A percentile compares a stretch with the other conserved stretches of the same genome.
Evolutionary conservation across 2,113 vertebrate species (phyloP).

Genomic region (Ptilonorhynchus violaceus): DNA sequence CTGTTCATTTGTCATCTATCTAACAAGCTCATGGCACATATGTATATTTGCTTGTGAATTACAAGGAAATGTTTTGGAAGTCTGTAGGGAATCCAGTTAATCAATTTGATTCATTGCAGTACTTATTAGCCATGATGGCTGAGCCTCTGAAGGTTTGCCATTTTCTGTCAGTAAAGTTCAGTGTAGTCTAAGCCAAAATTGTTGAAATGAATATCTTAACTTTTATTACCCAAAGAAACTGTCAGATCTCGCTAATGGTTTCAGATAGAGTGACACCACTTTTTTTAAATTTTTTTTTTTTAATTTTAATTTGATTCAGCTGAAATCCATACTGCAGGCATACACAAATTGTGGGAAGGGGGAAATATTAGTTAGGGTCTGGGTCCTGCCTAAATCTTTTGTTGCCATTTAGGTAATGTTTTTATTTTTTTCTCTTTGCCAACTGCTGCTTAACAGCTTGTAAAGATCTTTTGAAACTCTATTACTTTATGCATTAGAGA

Average conservation of each 20-base stretch:
- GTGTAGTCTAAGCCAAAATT: neutral
- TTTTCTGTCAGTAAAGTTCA: conserved; percentile 25
- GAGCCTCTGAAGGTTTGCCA: conserved; percentile 4
- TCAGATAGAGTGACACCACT: neutral
- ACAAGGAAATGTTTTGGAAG: neutral
- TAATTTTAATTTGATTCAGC: neutral
- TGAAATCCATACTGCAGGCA: neutral
- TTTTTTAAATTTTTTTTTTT: neutral
- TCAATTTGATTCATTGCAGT: conserved; percentile 35
- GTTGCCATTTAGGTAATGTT: neutral
- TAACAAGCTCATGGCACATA: conserved; percentile 26
- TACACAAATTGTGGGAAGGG: no score
- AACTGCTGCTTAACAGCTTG: conserved; percentile 35
- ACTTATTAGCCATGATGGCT: conserved; percentile 19
- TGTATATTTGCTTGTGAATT: neutral
- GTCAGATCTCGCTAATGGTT: neutral
- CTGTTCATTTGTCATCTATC: conserved; percentile 25
- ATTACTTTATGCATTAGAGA: conserved; percentile 48
- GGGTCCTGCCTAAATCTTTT: neutral
- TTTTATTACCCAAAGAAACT: conserved; percentile 7
- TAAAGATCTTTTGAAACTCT: conserved; percentile 54
- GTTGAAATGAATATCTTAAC: neutral
- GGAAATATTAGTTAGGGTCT: neutral
- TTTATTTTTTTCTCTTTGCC: neutral
- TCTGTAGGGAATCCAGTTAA: conserved; percentile 12